These are phyloP conservation scores for Hyperopisus bebe DNA, from an alignment of 2,113 vertebrate species.

Conservation along the genomic window DNA sequence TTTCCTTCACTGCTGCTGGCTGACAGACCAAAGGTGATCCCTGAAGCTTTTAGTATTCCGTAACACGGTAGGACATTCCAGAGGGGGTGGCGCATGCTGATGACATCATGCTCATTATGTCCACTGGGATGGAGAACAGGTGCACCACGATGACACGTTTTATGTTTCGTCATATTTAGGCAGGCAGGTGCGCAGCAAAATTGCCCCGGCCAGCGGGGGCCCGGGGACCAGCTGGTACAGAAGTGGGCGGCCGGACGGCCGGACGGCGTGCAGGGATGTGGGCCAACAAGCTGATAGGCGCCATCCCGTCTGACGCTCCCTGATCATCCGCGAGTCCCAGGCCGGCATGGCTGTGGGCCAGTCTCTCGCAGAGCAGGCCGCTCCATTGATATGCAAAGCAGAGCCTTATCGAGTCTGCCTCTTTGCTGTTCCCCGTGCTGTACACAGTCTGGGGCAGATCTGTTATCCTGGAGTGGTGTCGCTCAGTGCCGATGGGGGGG, in stretches of 20 bases:
- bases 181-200: background rate
- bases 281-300: slow-evolving; percentile 6
- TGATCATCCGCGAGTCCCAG: slow-evolving; percentile 29
- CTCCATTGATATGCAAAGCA: slow-evolving; percentile 63
- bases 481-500: background rate
- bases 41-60: background rate
- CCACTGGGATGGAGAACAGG: slow-evolving; percentile 28
- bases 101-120: slow-evolving; percentile 52
- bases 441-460: slow-evolving; percentile 58
- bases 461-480: slow-evolving; percentile 39
- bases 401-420: slow-evolving; percentile 58
- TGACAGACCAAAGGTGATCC: background rate
- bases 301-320: background rate
- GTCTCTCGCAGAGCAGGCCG: slow-evolving; percentile 49
- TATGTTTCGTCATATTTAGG: background rate
- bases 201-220: background rate
- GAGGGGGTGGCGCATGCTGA: slow-evolving; percentile 43
- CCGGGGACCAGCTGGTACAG: slow-evolving; percentile 50
- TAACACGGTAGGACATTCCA: slow-evolving; percentile 13
- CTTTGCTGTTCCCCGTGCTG: slow-evolving; percentile 46
- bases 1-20: background rate
- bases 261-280: background rate
- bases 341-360: slow-evolving; percentile 54
- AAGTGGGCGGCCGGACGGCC: slow-evolving; percentile 37
- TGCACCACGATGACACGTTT: background rate